Evolutionary conservation across 2,113 vertebrate genomes (phyloP).

Genomic region (Calyptommatus sinebrachiatus): DNA sequence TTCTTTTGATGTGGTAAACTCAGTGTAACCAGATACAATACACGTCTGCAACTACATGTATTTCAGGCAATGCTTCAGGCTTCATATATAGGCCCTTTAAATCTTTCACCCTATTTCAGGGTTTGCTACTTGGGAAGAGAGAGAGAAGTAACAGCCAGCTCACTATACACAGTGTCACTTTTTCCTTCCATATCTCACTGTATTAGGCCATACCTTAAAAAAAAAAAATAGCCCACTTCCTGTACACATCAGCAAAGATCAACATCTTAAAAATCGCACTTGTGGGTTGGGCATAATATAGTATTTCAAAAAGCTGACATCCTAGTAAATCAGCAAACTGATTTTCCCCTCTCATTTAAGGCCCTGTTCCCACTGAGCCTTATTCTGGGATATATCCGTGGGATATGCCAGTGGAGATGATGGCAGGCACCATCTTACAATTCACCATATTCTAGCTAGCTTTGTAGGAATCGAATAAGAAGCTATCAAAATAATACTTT

Average conservation of each 20-base stretch:
- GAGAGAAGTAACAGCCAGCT: neutral
- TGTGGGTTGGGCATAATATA: neutral
- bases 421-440: too few relatives aligned
- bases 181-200: neutral
- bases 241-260: slow-evolving; percentile 36
- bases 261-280: neutral
- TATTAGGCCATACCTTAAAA: neutral
- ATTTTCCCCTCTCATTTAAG: too few relatives aligned
- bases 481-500: too few relatives aligned
- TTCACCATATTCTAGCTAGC: too few relatives aligned
- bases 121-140: neutral
- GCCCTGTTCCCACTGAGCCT: too few relatives aligned
- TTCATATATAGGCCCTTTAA: neutral
- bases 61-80: neutral
- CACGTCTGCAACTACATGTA: neutral
- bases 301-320: neutral
- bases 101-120: neutral
- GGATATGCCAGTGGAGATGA: too few relatives aligned
- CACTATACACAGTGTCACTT: neutral
- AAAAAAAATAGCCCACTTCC: neutral
- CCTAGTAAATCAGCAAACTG: neutral
- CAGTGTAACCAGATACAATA: too few relatives aligned
- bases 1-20: too few relatives aligned
- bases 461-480: too few relatives aligned
- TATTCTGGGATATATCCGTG: too few relatives aligned